Conservation (phyloP, 2,888 invertebrate species). For the Galeruca laticollis region DNA sequence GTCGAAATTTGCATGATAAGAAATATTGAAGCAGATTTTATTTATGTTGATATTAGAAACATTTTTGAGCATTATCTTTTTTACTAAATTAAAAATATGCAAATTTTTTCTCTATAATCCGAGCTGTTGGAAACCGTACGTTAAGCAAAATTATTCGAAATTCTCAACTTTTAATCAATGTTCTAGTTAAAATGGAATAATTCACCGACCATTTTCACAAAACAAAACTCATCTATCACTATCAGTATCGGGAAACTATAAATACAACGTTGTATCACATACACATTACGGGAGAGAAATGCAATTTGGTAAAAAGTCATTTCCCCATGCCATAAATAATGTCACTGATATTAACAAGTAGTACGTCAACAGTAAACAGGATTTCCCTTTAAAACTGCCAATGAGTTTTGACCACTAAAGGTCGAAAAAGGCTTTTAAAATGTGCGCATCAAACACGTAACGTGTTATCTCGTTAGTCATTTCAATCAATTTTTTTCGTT, state of each 20-base stretch:
- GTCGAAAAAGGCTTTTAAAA: too few relatives aligned
- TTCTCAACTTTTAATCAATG: too few relatives aligned
- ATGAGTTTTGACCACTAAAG: slow-evolving; percentile 7
- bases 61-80: too few relatives aligned
- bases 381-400: slow-evolving; percentile 1
- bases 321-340: neutral
- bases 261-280: neutral
- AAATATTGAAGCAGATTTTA: too few relatives aligned
- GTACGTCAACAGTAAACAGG: slow-evolving; percentile 5
- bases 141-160: too few relatives aligned
- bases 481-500: neutral
- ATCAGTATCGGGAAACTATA: slow-evolving; percentile 3
- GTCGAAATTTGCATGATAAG: too few relatives aligned
- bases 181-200: neutral
- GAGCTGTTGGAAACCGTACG: too few relatives aligned
- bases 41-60: too few relatives aligned
- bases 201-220: neutral
- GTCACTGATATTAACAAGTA: slow-evolving; percentile 8
- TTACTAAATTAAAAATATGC: too few relatives aligned
- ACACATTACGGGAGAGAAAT: neutral
- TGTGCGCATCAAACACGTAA: neutral
- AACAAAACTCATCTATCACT: slow-evolving; percentile 5
- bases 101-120: too few relatives aligned
- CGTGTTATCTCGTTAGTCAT: neutral
- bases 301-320: slow-evolving; percentile 9